Evolutionary conservation across 2,113 vertebrate species (phyloP).

Genomic region (Willisornis vidua): DNA sequence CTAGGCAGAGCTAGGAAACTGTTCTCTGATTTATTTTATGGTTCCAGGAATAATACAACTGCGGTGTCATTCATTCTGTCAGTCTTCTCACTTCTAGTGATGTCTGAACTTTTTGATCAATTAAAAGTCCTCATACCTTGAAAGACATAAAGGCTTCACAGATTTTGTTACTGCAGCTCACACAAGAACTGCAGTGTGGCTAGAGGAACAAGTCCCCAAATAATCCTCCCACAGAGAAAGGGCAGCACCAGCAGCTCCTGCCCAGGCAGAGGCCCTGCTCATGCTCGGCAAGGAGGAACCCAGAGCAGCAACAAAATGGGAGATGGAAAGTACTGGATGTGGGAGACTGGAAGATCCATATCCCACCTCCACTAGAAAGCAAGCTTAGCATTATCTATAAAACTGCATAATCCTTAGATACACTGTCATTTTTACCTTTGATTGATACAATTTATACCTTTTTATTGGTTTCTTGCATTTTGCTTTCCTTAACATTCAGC

Average conservation of each 20-base stretch:
- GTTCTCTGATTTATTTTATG: background rate
- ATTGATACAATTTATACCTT: background rate
- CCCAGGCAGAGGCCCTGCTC: background rate
- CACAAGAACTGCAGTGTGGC: background rate
- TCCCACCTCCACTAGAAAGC: background rate
- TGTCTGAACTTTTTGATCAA: background rate
- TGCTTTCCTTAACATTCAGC: background rate
- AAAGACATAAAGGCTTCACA: background rate
- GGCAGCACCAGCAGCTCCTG: background rate
- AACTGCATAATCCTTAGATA: background rate
- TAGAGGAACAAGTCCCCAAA: background rate
- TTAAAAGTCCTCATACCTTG: background rate
- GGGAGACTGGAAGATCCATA: background rate
- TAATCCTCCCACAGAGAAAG: fast-evolving
- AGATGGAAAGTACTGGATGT: background rate
- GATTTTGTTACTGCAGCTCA: background rate
- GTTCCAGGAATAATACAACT: background rate
- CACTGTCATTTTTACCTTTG: background rate
- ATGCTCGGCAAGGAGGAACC: background rate
- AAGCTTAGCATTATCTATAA: background rate
- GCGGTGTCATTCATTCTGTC: background rate
- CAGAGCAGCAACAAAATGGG: fast-evolving
- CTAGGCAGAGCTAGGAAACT: background rate
- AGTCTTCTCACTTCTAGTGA: background rate
- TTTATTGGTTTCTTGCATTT: background rate